Percentiles rank a stretch among this genome's conserved stretches.
Conservation (phyloP, 1,140 invertebrate genomes). For the Dysdera silvatica region DNA sequence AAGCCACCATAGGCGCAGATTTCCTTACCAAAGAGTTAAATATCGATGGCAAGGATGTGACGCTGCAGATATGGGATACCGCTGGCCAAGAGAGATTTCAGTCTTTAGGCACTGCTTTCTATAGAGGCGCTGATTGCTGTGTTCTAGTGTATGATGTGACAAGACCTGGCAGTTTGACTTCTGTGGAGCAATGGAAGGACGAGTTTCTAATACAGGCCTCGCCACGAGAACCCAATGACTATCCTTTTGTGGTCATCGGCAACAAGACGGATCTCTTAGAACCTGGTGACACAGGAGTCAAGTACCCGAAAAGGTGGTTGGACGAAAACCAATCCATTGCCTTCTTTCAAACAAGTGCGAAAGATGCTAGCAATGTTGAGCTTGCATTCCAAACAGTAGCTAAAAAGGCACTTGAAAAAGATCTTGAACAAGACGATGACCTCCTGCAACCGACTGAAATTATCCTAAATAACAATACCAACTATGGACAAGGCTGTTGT, state of each 20-base stretch:
- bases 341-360: conserved; percentile 97
- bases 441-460: too few relatives aligned
- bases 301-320: conserved; percentile 94
- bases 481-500: too few relatives aligned
- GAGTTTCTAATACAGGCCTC: conserved; percentile 98
- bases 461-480: too few relatives aligned
- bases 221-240: conserved; percentile 95
- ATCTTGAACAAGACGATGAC: too few relatives aligned
- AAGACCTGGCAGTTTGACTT: conserved; percentile 94
- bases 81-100: conserved; percentile 99
- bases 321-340: conserved; percentile 97
- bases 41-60: conserved; percentile 95
- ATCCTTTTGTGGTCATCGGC: conserved; percentile 97
- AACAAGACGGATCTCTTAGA: conserved; percentile 89
- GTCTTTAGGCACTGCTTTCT: conserved; percentile 97
- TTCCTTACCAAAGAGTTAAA: conserved; percentile 99
- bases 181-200: conserved; percentile 97
- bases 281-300: conserved; percentile 75
- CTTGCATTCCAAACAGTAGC: conserved; percentile 96
- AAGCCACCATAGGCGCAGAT: conserved; percentile 99
- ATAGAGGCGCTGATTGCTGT: conserved; percentile 98
- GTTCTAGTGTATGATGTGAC: conserved; percentile 97
- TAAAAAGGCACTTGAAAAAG: conserved; percentile 90
- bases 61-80: conserved; percentile 99
- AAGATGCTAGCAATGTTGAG: conserved; percentile 96